These are phyloP conservation scores for Mimumesa dahlbomi DNA, from an alignment of 2,888 invertebrate species.

Conservation along the genomic window DNA sequence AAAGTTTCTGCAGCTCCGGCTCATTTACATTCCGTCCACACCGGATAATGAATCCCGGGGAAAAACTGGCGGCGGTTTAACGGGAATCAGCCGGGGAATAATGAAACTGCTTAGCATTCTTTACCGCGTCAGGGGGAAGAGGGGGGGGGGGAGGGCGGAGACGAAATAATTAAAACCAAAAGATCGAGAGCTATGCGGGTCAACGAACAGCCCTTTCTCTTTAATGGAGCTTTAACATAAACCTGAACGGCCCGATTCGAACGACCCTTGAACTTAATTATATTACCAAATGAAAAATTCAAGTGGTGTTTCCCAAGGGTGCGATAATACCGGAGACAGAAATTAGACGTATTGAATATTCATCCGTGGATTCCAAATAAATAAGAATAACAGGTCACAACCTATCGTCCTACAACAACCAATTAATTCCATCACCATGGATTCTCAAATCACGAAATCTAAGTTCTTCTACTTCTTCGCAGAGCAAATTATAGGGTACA, in stretches of 20 bases:
- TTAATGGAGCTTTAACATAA: conserved; percentile 53
- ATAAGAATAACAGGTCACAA: too few species aligned
- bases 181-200: conserved; percentile 61
- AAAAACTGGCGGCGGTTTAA: conserved; percentile 78
- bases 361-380: too few species aligned
- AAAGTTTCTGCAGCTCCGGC: conserved; percentile 67
- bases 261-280: conserved; percentile 36
- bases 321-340: neutral
- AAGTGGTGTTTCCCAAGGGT: neutral
- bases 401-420: too few species aligned
- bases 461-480: too few species aligned
- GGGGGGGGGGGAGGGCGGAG: conserved; percentile 67
- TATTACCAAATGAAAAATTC: conserved; percentile 34
- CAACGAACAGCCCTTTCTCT: conserved; percentile 54
- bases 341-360: too few species aligned
- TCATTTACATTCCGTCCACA: conserved; percentile 78
- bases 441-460: too few species aligned
- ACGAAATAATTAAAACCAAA: conserved; percentile 76
- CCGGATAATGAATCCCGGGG: conserved; percentile 77
- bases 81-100: conserved; percentile 78
- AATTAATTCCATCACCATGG: too few species aligned
- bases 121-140: too few species aligned
- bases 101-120: conserved; percentile 79
- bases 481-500: too few species aligned
- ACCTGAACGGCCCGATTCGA: conserved; percentile 32